These are phyloP conservation scores for Colletes collaris DNA, from an alignment of 2,888 invertebrate genomes.

Conservation along the genomic window DNA sequence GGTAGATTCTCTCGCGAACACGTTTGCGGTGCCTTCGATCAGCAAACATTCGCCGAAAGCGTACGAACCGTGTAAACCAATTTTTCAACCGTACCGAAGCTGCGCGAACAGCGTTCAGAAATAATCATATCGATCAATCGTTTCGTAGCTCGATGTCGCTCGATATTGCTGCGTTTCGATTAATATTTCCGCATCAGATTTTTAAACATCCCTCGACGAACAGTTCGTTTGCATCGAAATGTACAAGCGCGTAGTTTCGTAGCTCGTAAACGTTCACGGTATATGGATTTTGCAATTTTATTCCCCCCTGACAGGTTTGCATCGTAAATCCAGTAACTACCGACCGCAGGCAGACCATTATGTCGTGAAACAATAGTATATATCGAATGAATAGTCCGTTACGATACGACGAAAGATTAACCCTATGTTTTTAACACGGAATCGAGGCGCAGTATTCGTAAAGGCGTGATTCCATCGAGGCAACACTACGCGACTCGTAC, in stretches of 20 bases:
- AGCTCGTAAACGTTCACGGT: background rate
- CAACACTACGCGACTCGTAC: too few species aligned
- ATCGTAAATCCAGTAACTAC: conserved; percentile 7
- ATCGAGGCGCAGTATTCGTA: conserved; percentile 11
- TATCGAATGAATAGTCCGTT: background rate
- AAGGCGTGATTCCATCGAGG: too few species aligned
- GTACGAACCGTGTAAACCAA: too few species aligned
- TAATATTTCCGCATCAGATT: background rate
- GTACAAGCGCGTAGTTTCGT: background rate
- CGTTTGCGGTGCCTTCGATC: background rate
- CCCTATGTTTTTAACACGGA: conserved; percentile 27
- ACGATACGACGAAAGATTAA: conserved; percentile 4
- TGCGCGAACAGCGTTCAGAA: background rate
- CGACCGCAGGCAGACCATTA: conserved; percentile 15
- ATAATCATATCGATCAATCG: conserved; percentile 9
- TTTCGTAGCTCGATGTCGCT: background rate
- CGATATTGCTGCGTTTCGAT: background rate
- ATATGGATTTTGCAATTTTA: conserved; percentile 27
- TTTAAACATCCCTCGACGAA: conserved; percentile 1
- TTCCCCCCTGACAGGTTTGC: background rate
- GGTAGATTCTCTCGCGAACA: background rate
- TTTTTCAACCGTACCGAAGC: background rate
- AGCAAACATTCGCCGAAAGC: too few species aligned
- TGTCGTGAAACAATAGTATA: conserved; percentile 12
- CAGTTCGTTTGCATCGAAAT: background rate